Conservation (phyloP, 2,888 invertebrate species). For the Plebejus melissa region DNA sequence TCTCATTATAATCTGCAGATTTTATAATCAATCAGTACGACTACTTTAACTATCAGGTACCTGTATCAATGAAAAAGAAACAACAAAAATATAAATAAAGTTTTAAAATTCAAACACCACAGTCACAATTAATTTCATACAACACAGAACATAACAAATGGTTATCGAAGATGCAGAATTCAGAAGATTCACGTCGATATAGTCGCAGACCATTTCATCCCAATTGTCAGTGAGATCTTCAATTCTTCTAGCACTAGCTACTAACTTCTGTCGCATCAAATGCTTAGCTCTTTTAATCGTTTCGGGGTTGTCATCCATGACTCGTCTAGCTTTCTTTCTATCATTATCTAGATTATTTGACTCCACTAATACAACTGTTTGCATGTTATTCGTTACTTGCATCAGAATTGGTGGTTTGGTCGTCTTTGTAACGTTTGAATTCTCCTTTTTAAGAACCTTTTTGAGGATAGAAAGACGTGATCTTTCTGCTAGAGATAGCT, state of each 20-base stretch:
- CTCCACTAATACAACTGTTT: conserved; percentile 61
- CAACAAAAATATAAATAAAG: conserved; percentile 17
- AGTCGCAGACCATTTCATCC: conserved; percentile 66
- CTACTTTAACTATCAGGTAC: background rate
- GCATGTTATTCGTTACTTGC: conserved; percentile 53
- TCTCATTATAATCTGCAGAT: background rate
- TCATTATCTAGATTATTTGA: conserved; percentile 45
- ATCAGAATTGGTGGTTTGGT: conserved; percentile 62
- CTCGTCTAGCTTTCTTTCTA: conserved; percentile 43
- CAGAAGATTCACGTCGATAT: conserved; percentile 56
- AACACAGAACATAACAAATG: background rate
- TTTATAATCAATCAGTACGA: background rate
- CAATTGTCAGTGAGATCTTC: conserved; percentile 64
- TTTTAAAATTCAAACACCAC: background rate
- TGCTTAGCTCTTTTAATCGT: conserved; percentile 52
- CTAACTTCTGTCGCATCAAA: conserved; percentile 60
- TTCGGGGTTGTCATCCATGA: conserved; percentile 50
- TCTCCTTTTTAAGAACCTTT: conserved; percentile 58
- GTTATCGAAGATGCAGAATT: conserved; percentile 34
- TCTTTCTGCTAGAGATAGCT: conserved; percentile 58
- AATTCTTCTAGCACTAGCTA: conserved; percentile 52
- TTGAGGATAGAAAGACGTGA: conserved; percentile 63
- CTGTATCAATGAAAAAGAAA: background rate
- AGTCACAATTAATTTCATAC: background rate
- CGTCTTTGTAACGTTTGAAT: conserved; percentile 40